Evolutionary conservation across 2,888 invertebrate species (phyloP).

Genomic region (Parnassius smintheus): DNA sequence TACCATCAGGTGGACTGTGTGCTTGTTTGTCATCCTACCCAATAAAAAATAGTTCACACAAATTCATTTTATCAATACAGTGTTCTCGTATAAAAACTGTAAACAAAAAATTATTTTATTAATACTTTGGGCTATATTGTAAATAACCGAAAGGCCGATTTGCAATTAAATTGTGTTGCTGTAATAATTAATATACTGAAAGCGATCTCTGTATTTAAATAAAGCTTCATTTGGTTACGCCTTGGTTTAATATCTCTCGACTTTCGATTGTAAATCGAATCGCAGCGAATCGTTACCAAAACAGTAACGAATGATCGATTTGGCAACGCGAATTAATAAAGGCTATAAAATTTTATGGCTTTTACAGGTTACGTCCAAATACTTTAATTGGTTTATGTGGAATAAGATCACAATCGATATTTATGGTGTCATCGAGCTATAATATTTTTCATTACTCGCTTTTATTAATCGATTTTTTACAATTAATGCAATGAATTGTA

Average conservation of each 20-base stretch:
- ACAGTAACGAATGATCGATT: conserved; percentile 45
- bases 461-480: conserved; percentile 16
- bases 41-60: too few species aligned
- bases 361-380: conserved; percentile 16
- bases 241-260: conserved; percentile 39
- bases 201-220: conserved; percentile 14
- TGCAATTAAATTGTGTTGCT: conserved; percentile 19
- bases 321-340: conserved; percentile 15
- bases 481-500: conserved; percentile 7
- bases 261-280: conserved; percentile 58
- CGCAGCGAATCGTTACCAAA: conserved; percentile 58
- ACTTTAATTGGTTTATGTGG: conserved; percentile 17
- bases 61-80: too few species aligned
- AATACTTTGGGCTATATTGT: conserved; percentile 1
- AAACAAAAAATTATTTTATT: background rate
- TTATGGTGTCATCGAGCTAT: conserved; percentile 15
- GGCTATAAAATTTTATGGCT: conserved; percentile 17
- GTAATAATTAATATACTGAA: conserved; percentile 23
- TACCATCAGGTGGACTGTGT: too few species aligned
- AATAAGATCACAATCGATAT: conserved; percentile 6
- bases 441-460: conserved; percentile 3
- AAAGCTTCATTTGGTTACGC: conserved; percentile 16
- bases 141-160: conserved; percentile 14
- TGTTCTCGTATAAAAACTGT: too few species aligned
- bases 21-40: too few species aligned